These are phyloP conservation scores for Peromyscus aztecus DNA, from an alignment of 2,797 vertebrate genomes.

Conservation along the genomic window DNA sequence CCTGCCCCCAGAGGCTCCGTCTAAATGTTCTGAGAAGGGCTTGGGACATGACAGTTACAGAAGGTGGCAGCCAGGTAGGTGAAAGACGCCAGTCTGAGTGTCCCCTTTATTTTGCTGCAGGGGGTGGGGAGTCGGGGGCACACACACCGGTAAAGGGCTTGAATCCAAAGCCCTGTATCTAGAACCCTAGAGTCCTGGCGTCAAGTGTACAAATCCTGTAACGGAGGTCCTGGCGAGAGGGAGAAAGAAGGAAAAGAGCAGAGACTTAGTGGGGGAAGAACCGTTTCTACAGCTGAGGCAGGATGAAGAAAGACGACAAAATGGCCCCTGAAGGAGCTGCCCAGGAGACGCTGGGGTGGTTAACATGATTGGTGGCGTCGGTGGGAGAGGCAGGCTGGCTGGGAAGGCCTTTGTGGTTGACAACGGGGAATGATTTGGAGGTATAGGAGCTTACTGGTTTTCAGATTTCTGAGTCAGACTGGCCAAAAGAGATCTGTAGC, in stretches of 20 bases:
- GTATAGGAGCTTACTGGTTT: background rate
- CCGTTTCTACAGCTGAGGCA: background rate
- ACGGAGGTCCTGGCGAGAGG: background rate
- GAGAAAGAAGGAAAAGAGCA: background rate
- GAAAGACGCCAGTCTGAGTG: background rate
- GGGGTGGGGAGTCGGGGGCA: background rate
- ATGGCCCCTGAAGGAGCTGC: background rate
- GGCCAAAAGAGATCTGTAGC: no score
- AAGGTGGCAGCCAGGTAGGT: background rate
- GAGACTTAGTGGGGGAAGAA: background rate
- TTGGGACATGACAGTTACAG: background rate
- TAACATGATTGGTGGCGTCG: background rate
- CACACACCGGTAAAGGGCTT: background rate
- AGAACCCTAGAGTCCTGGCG: background rate
- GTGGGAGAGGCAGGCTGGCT: background rate
- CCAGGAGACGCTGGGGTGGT: fast-evolving
- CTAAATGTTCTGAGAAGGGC: background rate
- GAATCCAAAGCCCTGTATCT: background rate
- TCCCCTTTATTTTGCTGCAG: background rate
- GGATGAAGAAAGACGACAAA: background rate
- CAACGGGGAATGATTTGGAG: background rate
- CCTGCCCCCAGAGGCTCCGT: background rate
- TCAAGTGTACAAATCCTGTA: background rate
- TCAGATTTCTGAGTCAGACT: background rate
- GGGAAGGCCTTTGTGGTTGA: background rate